Percentiles rank a stretch among this genome's conserved stretches.
Evolutionary conservation across 2,888 invertebrate genomes (phyloP).

Genomic region (Clunio marinus): DNA sequence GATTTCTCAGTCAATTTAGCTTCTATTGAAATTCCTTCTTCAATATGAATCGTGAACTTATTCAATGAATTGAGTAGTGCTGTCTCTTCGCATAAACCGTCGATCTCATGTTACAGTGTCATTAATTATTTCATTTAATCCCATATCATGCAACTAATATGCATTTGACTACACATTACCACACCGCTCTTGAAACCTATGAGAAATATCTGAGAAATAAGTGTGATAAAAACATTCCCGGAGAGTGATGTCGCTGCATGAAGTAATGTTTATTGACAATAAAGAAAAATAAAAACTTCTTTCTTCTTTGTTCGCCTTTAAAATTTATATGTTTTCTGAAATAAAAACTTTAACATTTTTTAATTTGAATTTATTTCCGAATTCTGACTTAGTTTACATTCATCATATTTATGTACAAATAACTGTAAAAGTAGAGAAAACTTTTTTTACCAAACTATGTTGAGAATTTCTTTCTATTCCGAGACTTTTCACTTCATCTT

Average conservation of each 20-base stretch:
- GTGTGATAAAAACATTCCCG: no score
- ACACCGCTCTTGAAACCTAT: neutral
- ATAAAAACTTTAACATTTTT: no score
- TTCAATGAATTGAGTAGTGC: neutral
- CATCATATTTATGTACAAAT: no score
- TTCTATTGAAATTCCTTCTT: neutral
- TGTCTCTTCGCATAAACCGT: neutral
- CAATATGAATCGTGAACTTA: conserved; percentile 2
- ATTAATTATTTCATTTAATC: conserved; percentile 26
- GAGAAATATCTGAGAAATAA: no score
- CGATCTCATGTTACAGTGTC: conserved; percentile 20
- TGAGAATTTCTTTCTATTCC: no score
- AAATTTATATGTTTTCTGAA: neutral
- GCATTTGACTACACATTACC: conserved; percentile 15
- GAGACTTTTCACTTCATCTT: no score
- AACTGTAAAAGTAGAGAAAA: no score
- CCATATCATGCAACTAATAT: conserved; percentile 19
- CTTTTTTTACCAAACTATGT: no score
- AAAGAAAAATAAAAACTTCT: conserved; percentile 10
- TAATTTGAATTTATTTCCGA: neutral
- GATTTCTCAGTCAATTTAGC: conserved; percentile 25
- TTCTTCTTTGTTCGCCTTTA: neutral
- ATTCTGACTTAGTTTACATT: no score
- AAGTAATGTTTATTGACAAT: no score
- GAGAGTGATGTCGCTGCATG: neutral